Base-by-base conservation (phyloP, 2,888 invertebrate genomes). In the Linnaemya tessellans region DNA sequence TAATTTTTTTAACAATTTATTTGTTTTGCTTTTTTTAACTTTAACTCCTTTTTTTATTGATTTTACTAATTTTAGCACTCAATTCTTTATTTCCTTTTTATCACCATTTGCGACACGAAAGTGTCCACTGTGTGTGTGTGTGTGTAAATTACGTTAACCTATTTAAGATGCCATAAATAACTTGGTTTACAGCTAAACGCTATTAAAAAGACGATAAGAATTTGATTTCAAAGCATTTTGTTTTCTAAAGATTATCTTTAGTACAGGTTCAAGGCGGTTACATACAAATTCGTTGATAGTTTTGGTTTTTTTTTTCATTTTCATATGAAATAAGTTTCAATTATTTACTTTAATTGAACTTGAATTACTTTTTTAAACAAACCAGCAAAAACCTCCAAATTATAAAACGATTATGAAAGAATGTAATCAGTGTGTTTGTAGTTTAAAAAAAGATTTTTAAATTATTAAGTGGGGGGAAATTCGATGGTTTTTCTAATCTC, bases 281-380 rank as follows among this genome's bases (percentile, higher is more conserved):
- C 20, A 43, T 1, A 60, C 4, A 15, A 56, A 18, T 77, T 41
- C 41, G 30, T 43, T 62, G 22, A 62, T 54, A 54, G 54, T 51
- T 54, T 54, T 25, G 1, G n/a, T n/a, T n/a, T n/a, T n/a, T 56
- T 38, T 58, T 38, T 49, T 30, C 9, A 13, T 5, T 30, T 62
- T 62, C 2, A 73, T 38, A n/a, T 41, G 30, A 67, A 79, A 46
- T 43, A 20, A 5, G 10, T 20, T 62, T 79, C 2, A 30, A 43
- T 60, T 74, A 51, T 30, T 41, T 51, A 1, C 25, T 65, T 65
- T 74, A 74, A 51, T 74, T 81, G 62, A 81, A 81, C 81, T 81
- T 75, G 75, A 81, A 62, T 67, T 51, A 60, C n/a, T n/a, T 13
- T 43, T 74, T 60, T 18, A n/a, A 18, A 54, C 8, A 73, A 30